phyloP scores from a whole-genome alignment of 1,140 invertebrate species.

The Pantala flavescens region DNA sequence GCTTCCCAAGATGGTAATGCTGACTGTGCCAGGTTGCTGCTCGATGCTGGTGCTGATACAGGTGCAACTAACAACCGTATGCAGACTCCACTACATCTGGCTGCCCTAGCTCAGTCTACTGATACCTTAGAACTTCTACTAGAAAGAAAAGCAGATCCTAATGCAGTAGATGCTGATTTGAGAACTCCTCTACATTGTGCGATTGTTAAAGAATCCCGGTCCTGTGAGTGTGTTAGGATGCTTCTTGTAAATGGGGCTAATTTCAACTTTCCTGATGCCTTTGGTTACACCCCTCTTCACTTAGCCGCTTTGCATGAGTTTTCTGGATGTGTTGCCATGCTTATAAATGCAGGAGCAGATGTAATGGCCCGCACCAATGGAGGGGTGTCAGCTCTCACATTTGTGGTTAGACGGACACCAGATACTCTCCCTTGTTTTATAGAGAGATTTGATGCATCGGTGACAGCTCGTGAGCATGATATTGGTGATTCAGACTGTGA shows the following conservation, averaged over 20 bases:
- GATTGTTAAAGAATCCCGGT: conserved; percentile 62
- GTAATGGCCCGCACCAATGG: conserved; percentile 71
- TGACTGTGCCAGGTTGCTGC: conserved; percentile 34
- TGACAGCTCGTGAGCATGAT: conserved; percentile 68
- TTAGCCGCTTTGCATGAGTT: conserved; percentile 75
- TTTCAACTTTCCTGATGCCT: conserved; percentile 65
- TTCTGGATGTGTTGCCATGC: conserved; percentile 58
- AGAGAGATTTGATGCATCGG: conserved; percentile 59
- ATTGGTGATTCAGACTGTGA: conserved; percentile 73
- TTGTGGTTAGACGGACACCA: conserved; percentile 70
- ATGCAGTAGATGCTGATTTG: conserved; percentile 53
- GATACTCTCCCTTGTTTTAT: conserved; percentile 62
- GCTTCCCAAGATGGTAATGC: conserved; percentile 39
- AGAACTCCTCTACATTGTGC: conserved; percentile 67
- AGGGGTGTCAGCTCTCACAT: conserved; percentile 62
- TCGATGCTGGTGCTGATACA: conserved; percentile 34
- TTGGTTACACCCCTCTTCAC: conserved; percentile 69
- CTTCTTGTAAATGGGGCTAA: conserved; percentile 57
- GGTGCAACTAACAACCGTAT: conserved; percentile 25
- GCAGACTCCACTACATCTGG: conserved; percentile 31
- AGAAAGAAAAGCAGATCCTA: conserved; percentile 47
- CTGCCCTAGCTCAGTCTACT: conserved; percentile 53
- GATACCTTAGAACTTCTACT: conserved; percentile 59
- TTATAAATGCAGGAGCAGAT: conserved; percentile 70
- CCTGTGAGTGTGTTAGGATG: conserved; percentile 55